A percentile compares a stretch with the other conserved stretches of the same genome.
Conservation (phyloP, 2,888 invertebrate species). For the Chloromyia formosa region DNA sequence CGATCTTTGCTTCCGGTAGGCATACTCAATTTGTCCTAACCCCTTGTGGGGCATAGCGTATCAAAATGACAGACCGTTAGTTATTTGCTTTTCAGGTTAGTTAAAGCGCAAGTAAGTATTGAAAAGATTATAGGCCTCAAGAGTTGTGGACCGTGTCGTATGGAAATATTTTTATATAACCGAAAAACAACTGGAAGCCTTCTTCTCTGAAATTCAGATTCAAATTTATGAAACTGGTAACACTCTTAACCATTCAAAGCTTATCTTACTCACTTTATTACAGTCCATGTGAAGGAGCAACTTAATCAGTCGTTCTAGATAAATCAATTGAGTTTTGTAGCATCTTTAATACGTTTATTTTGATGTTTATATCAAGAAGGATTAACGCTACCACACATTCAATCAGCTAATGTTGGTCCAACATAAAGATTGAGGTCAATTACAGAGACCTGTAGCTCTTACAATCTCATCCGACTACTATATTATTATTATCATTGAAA, state of each 20-base stretch:
- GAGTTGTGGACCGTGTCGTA: too few relatives aligned
- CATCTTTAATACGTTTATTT: slow-evolving; percentile 16
- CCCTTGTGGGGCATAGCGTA: too few relatives aligned
- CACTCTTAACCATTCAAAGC: background rate
- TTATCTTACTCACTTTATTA: background rate
- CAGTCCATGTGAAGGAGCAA: slow-evolving; percentile 9
- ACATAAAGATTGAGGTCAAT: background rate
- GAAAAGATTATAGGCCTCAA: too few relatives aligned
- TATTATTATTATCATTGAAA: slow-evolving; percentile 10
- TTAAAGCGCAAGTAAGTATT: too few relatives aligned
- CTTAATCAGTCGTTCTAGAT: slow-evolving; percentile 23
- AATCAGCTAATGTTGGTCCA: background rate
- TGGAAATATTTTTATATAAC: too few relatives aligned
- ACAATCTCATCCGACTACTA: background rate
- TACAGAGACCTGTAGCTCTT: background rate
- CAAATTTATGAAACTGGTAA: background rate
- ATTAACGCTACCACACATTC: background rate
- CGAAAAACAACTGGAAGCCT: too few relatives aligned
- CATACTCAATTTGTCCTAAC: too few relatives aligned
- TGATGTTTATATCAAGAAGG: slow-evolving; percentile 15
- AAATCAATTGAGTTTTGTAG: slow-evolving; percentile 27
- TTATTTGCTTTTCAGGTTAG: too few relatives aligned
- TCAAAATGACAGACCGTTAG: too few relatives aligned
- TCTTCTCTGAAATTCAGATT: background rate
- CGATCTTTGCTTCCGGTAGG: too few relatives aligned